These are phyloP conservation scores for Australoheros scitulus DNA, from an alignment of 2,113 vertebrate genomes.

Conservation along the genomic window DNA sequence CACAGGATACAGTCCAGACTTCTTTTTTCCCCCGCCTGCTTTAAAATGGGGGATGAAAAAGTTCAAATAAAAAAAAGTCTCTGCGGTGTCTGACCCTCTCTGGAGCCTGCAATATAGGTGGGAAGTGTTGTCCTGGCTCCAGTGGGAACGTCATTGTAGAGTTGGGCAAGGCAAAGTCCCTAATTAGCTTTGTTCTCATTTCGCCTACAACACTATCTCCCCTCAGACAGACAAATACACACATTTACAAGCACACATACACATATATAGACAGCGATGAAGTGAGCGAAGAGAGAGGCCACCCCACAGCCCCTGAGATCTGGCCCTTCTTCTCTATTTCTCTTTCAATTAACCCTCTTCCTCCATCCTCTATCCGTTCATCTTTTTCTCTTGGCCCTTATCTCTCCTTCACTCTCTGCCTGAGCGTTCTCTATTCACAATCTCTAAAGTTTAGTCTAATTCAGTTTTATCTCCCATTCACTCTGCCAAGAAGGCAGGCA, in stretches of 20 bases:
- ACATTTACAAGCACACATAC: slow-evolving; percentile 16
- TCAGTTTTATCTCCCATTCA: slow-evolving; percentile 65
- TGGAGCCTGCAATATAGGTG: slow-evolving; percentile 39
- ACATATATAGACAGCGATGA: slow-evolving; percentile 10
- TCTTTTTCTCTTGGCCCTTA: slow-evolving; percentile 38
- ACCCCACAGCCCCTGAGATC: slow-evolving; percentile 56
- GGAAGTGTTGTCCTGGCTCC: slow-evolving; percentile 48
- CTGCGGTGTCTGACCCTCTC: slow-evolving; percentile 2
- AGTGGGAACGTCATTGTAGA: slow-evolving; percentile 41
- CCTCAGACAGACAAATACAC: slow-evolving; percentile 44
- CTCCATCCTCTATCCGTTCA: slow-evolving; percentile 46
- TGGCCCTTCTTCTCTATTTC: slow-evolving; percentile 56
- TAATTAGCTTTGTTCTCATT: slow-evolving; percentile 77
- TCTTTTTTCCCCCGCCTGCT: slow-evolving; percentile 12
- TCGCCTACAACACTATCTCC: slow-evolving; percentile 55
- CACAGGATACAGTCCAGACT: not conserved
- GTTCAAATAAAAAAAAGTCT: slow-evolving; percentile 21
- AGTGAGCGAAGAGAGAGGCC: slow-evolving; percentile 21
- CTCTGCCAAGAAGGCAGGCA: slow-evolving; percentile 38
- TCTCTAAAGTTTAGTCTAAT: slow-evolving; percentile 57
- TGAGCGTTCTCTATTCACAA: slow-evolving; percentile 46
- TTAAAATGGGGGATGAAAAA: slow-evolving; percentile 16
- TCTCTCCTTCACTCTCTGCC: slow-evolving; percentile 34
- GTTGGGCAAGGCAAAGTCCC: slow-evolving; percentile 56
- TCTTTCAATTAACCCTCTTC: slow-evolving; percentile 69